A percentile compares a stretch with the other conserved stretches of the same genome.
Evolutionary conservation across 2,888 invertebrate species (phyloP).

Genomic region (Blastobasis lacticolella): DNA sequence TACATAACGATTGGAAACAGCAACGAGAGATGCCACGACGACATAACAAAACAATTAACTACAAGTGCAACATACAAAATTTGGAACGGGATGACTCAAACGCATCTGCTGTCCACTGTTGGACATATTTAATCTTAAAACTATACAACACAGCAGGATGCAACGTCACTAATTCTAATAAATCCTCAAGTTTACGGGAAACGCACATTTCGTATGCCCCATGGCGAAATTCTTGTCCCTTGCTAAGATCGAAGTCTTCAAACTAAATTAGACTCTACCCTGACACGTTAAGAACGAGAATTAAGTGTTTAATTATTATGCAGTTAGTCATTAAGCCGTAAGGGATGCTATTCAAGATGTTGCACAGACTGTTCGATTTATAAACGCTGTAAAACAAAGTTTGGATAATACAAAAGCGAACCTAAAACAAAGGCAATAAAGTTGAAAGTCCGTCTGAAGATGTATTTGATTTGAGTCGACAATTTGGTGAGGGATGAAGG

Average conservation of each 20-base stretch:
- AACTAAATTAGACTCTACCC: slow-evolving; percentile 29
- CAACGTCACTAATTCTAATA: slow-evolving; percentile 45
- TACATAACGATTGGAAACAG: no score
- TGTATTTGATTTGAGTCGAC: slow-evolving; percentile 16
- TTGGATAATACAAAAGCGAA: slow-evolving; percentile 15
- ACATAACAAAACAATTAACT: no score
- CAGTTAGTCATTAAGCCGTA: slow-evolving; percentile 59
- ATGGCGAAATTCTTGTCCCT: slow-evolving; percentile 57
- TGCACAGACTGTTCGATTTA: slow-evolving; percentile 29
- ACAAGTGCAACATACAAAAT: no score
- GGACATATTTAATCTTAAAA: slow-evolving; percentile 28
- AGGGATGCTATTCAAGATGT: slow-evolving; percentile 69
- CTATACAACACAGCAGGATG: slow-evolving; percentile 28
- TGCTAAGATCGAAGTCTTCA: slow-evolving; percentile 24
- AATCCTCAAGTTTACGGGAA: slow-evolving; percentile 61
- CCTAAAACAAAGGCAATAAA: slow-evolving; percentile 16
- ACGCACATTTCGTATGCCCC: slow-evolving; percentile 57
- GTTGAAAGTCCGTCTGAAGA: slow-evolving; percentile 18
- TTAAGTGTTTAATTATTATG: slow-evolving; percentile 31
- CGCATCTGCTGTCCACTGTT: background rate
- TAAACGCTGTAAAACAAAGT: slow-evolving; percentile 27
- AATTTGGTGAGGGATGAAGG: slow-evolving; percentile 27
- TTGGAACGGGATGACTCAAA: no score
- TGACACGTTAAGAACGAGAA: slow-evolving; percentile 25
- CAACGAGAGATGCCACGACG: no score